These are phyloP conservation scores for Leguminivora glycinivorella DNA, from an alignment of 1,140 invertebrate species.

Conservation along the genomic window DNA sequence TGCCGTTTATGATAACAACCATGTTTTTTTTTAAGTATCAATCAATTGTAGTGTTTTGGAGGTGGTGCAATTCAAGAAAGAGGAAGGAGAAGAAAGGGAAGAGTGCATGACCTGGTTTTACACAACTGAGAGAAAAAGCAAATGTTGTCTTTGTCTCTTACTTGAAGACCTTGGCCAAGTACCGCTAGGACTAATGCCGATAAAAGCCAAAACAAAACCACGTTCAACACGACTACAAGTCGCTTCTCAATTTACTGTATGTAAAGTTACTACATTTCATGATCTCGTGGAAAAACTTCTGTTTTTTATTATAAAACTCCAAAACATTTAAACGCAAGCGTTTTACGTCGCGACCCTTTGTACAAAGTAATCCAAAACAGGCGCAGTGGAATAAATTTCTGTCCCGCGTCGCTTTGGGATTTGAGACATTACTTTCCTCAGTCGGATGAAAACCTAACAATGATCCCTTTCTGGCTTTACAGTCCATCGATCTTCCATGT, in stretches of 20 bases:
- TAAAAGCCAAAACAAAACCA: too few species aligned
- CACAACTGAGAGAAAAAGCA: too few species aligned
- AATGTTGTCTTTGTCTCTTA: too few species aligned
- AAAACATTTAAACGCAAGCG: background rate
- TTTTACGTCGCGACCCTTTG: slow-evolving; percentile 8
- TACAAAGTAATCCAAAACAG: slow-evolving; percentile 14
- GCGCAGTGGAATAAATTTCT: slow-evolving; percentile 19
- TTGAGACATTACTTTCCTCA: slow-evolving; percentile 6
- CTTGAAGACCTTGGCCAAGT: too few species aligned
- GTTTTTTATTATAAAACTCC: background rate
- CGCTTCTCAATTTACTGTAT: background rate
- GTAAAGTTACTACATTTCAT: background rate
- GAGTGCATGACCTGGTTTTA: too few species aligned
- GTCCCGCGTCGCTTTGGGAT: slow-evolving; percentile 1
- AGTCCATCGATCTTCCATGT: slow-evolving; percentile 25
- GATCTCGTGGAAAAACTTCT: background rate
- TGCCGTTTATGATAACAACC: too few species aligned
- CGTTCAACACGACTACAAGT: too few species aligned
- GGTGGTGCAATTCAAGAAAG: too few species aligned
- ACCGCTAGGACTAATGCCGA: too few species aligned
- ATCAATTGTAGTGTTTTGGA: too few species aligned
- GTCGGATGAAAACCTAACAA: slow-evolving; percentile 18
- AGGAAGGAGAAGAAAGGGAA: too few species aligned
- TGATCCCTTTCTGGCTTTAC: slow-evolving; percentile 16
- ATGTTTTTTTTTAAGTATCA: too few species aligned